phyloP scores from a whole-genome alignment of 2,888 invertebrate genomes.

The Spilarctia lutea region DNA sequence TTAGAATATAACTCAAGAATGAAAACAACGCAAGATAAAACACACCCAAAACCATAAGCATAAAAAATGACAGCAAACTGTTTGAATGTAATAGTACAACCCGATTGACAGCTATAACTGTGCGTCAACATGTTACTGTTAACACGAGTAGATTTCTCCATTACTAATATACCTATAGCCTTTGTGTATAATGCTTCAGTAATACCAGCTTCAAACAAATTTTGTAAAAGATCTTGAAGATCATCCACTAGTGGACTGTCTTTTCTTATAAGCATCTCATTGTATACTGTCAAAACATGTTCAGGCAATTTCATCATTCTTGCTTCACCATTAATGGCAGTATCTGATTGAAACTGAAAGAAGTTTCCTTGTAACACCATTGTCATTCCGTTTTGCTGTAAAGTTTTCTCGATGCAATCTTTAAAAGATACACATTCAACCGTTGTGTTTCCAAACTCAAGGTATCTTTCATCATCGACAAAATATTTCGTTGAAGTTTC shows the following conservation, averaged over 20 bases:
- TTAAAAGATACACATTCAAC: conserved; percentile 58
- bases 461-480: conserved; percentile 60
- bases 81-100: conserved; percentile 67
- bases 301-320: conserved; percentile 61
- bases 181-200: conserved; percentile 64
- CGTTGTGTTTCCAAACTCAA: conserved; percentile 60
- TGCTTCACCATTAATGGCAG: conserved; percentile 70
- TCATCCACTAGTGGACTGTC: conserved; percentile 53
- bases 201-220: conserved; percentile 75
- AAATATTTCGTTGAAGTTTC: conserved; percentile 61
- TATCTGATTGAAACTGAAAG: conserved; percentile 60
- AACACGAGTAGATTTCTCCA: conserved; percentile 61
- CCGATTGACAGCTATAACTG: conserved; percentile 70
- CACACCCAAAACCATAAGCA: conserved; percentile 67
- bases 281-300: conserved; percentile 66
- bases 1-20: conserved; percentile 55
- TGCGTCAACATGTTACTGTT: conserved; percentile 62
- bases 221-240: conserved; percentile 55
- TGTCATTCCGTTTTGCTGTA: conserved; percentile 65
- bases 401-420: conserved; percentile 58
- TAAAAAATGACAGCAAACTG: conserved; percentile 69
- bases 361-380: conserved; percentile 61
- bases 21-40: conserved; percentile 61
- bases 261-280: conserved; percentile 72
- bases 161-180: conserved; percentile 65